Conservation (phyloP, 2,797 vertebrate species). For the Lindbergichthys nudifrons region DNA sequence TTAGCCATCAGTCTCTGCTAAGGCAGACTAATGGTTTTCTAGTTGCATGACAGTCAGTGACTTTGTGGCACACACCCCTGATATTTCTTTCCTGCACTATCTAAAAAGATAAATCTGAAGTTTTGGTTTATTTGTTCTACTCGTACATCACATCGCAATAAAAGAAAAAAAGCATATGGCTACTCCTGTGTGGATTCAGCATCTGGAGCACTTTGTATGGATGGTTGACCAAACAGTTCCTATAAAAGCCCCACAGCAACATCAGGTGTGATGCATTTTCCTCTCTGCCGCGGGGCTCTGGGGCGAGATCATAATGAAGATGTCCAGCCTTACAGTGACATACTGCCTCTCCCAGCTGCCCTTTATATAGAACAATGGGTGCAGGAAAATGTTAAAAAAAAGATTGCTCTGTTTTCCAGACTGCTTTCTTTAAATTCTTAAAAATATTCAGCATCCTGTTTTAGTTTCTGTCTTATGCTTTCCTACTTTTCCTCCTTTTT, state of each 20-base stretch:
- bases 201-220: slow-evolving; percentile 69
- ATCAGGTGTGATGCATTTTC: slow-evolving; percentile 57
- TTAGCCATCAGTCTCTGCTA: slow-evolving; percentile 73
- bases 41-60: slow-evolving; percentile 66
- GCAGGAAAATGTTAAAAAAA: slow-evolving; percentile 30
- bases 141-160: slow-evolving; percentile 55
- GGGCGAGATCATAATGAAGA: slow-evolving; percentile 64
- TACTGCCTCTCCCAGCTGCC: slow-evolving; percentile 41
- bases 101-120: slow-evolving; percentile 36
- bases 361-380: slow-evolving; percentile 46
- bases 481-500: slow-evolving; percentile 19
- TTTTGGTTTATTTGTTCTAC: slow-evolving; percentile 35
- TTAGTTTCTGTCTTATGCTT: neutral
- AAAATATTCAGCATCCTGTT: neutral
- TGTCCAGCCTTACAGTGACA: slow-evolving; percentile 55
- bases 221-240: slow-evolving; percentile 61
- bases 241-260: slow-evolving; percentile 52
- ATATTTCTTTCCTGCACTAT: slow-evolving; percentile 35
- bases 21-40: slow-evolving; percentile 71
- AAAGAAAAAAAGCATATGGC: slow-evolving; percentile 39
- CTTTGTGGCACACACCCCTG: slow-evolving; percentile 47
- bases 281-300: slow-evolving; percentile 40
- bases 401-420: slow-evolving; percentile 10
- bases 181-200: slow-evolving; percentile 54
- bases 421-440: slow-evolving; percentile 16